Evolutionary conservation across 2,888 invertebrate genomes (phyloP).

Genomic region (Tenthredo amoena): DNA sequence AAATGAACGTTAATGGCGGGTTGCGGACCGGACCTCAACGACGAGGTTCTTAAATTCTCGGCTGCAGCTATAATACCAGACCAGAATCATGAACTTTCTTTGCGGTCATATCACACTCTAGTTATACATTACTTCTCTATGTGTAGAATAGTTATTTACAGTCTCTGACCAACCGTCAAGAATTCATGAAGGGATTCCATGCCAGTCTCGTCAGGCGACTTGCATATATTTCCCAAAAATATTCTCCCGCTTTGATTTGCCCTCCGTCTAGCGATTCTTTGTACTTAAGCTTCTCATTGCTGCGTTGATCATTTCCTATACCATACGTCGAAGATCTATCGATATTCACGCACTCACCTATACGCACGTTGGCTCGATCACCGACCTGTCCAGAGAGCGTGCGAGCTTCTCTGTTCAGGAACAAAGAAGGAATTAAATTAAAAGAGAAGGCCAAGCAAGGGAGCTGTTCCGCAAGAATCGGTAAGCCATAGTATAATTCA

Average conservation of each 20-base stretch:
- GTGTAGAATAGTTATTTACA: not conserved
- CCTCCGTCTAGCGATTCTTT: not conserved
- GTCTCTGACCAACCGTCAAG: conserved; percentile 19
- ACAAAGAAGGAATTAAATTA: conserved; percentile 44
- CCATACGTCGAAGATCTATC: not conserved
- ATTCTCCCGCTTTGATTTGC: not conserved
- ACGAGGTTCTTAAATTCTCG: not conserved
- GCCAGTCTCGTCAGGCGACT: not conserved
- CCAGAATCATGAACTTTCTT: conserved; percentile 18
- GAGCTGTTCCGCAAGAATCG: conserved; percentile 21
- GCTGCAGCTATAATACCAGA: not conserved
- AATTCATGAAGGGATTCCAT: not conserved
- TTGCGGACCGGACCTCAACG: conserved; percentile 27
- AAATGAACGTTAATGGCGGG: conserved; percentile 59
- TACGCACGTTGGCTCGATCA: not conserved
- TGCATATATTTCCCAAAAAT: not conserved
- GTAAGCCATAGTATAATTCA: conserved; percentile 34
- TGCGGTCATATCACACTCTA: not conserved
- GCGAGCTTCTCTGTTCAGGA: not conserved
- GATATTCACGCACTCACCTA: not conserved
- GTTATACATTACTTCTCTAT: not conserved
- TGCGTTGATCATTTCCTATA: not conserved
- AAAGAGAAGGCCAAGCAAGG: conserved; percentile 23
- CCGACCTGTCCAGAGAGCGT: not conserved
- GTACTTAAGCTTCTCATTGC: not conserved